These are phyloP conservation scores for Desoria tigrina DNA, from an alignment of 2,888 invertebrate genomes.

Conservation along the genomic window DNA sequence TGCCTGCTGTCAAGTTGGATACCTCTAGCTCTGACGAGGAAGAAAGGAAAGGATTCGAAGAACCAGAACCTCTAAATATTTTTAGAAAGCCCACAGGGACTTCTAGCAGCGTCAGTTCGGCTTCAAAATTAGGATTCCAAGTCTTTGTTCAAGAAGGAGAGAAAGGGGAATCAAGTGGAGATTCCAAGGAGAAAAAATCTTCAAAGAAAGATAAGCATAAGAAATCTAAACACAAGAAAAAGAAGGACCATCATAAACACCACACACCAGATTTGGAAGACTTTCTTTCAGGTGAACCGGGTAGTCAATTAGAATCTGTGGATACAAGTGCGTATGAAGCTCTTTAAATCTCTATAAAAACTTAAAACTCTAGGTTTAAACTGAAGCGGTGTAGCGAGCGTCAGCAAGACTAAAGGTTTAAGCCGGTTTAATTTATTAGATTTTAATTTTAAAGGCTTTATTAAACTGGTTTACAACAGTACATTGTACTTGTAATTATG, in stretches of 20 bases:
- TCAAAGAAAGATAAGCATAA: constrained; percentile 40
- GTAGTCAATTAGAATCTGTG: constrained; percentile 55
- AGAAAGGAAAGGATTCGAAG: background rate
- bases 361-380: too few species aligned
- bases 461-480: too few species aligned
- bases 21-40: constrained; percentile 17
- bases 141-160: constrained; percentile 24
- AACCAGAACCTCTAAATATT: constrained; percentile 19
- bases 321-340: constrained; percentile 50
- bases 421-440: too few species aligned
- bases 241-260: constrained; percentile 59
- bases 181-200: constrained; percentile 13
- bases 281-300: constrained; percentile 63
- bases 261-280: constrained; percentile 64
- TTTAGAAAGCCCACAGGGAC: constrained; percentile 21
- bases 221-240: constrained; percentile 49
- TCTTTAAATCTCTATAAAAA: too few species aligned
- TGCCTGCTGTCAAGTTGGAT: constrained; percentile 19
- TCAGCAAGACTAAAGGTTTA: too few species aligned
- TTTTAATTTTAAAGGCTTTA: too few species aligned
- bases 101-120: constrained; percentile 7
- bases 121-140: constrained; percentile 13
- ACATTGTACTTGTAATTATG: too few species aligned
- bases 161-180: constrained; percentile 3
- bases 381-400: too few species aligned